These are phyloP conservation scores for Dufourea novaeangliae DNA, from an alignment of 1,140 invertebrate genomes.

Conservation along the genomic window DNA sequence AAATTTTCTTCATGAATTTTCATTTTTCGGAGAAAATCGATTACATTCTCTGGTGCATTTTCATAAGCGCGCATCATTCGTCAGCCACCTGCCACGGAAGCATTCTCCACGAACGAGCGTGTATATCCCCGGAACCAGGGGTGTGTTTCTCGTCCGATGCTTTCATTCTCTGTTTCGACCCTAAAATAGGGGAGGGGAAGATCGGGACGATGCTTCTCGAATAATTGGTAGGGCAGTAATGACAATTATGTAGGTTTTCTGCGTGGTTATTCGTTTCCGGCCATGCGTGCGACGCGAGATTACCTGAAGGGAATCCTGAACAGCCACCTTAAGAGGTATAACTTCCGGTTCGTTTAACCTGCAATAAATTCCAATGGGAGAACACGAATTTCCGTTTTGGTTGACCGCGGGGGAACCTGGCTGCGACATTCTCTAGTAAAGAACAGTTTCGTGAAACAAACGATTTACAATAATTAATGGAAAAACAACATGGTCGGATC, in stretches of 20 bases:
- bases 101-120: slow-evolving; percentile 1
- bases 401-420: background rate
- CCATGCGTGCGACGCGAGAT: slow-evolving; percentile 26
- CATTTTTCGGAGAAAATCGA: background rate
- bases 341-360: background rate
- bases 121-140: slow-evolving; percentile 24
- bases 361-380: background rate
- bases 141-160: background rate
- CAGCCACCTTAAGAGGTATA: slow-evolving; percentile 3
- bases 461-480: too few species aligned
- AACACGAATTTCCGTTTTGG: background rate
- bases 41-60: background rate
- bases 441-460: too few species aligned
- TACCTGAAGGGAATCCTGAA: slow-evolving; percentile 6
- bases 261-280: slow-evolving; percentile 27
- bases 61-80: background rate
- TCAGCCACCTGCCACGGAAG: slow-evolving; percentile 2
- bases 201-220: slow-evolving; percentile 24
- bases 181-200: slow-evolving; percentile 20
- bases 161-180: slow-evolving; percentile 20
- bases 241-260: slow-evolving; percentile 41
- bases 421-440: too few species aligned
- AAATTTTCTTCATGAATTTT: background rate
- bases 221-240: slow-evolving; percentile 46
- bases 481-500: too few species aligned